Conservation (phyloP, 2,888 invertebrate species). For the Yponomeuta evonymella region DNA sequence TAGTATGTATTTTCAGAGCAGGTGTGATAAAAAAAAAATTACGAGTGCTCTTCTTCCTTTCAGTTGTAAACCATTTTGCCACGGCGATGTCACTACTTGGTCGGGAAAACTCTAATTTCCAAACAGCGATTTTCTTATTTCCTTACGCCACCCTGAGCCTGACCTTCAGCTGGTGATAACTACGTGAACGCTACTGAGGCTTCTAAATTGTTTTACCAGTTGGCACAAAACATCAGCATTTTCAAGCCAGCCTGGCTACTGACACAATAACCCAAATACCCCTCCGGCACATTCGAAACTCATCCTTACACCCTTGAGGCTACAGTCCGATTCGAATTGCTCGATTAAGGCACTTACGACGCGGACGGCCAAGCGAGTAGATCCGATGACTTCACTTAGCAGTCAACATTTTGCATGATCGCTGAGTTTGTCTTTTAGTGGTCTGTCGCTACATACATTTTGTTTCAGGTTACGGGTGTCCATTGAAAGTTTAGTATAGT, state of each 20-base stretch:
- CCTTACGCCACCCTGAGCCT: no score
- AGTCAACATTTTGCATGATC: conserved; percentile 1
- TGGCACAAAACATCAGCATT: not conserved
- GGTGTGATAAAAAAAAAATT: no score
- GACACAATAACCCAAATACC: not conserved
- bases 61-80: no score
- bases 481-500: not conserved
- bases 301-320: not conserved
- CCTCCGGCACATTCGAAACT: not conserved
- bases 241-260: not conserved
- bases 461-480: not conserved
- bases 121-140: no score
- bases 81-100: no score
- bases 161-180: no score
- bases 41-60: no score
- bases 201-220: conserved; percentile 2
- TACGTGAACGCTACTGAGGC: not conserved
- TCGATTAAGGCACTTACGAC: not conserved
- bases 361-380: not conserved
- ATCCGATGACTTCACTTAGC: not conserved
- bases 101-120: no score
- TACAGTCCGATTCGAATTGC: not conserved
- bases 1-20: no score
- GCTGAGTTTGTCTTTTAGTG: not conserved
- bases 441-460: not conserved